These are phyloP conservation scores for Circaetus cinerascens DNA, from an alignment of 2,113 vertebrate species.

Conservation along the genomic window DNA sequence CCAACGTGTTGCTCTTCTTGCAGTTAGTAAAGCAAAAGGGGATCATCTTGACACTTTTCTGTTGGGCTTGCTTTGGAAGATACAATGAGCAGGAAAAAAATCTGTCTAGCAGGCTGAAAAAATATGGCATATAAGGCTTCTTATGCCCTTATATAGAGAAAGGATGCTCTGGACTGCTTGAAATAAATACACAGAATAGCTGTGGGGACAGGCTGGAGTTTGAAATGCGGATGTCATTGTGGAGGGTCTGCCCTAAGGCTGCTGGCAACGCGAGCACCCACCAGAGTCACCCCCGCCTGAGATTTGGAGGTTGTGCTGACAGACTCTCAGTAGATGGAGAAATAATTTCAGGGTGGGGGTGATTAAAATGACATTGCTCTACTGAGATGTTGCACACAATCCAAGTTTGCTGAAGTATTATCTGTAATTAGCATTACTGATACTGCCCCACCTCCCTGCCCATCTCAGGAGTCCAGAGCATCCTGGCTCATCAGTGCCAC, in stretches of 20 bases:
- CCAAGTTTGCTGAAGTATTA: neutral
- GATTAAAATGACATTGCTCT: neutral
- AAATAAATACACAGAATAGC: neutral
- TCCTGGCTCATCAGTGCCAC: neutral
- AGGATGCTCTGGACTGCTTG: neutral
- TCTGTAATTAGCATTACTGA: neutral
- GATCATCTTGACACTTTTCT: neutral
- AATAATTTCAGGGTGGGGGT: neutral
- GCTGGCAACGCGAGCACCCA: fast-evolving
- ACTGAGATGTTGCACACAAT: neutral
- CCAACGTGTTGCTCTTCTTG: neutral
- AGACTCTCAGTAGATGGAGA: neutral
- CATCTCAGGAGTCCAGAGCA: neutral
- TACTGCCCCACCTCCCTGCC: neutral
- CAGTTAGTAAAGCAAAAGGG: neutral
- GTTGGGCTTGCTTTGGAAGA: neutral
- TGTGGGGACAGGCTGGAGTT: neutral
- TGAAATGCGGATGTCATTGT: neutral
- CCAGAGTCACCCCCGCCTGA: neutral
- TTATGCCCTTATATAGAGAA: neutral
- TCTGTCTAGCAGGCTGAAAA: neutral
- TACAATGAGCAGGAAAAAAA: neutral
- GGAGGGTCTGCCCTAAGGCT: neutral
- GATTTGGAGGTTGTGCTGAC: neutral
- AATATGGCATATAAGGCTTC: neutral